phyloP scores from a whole-genome alignment of 2,888 invertebrate genomes.

The Brachylomia viminalis region DNA sequence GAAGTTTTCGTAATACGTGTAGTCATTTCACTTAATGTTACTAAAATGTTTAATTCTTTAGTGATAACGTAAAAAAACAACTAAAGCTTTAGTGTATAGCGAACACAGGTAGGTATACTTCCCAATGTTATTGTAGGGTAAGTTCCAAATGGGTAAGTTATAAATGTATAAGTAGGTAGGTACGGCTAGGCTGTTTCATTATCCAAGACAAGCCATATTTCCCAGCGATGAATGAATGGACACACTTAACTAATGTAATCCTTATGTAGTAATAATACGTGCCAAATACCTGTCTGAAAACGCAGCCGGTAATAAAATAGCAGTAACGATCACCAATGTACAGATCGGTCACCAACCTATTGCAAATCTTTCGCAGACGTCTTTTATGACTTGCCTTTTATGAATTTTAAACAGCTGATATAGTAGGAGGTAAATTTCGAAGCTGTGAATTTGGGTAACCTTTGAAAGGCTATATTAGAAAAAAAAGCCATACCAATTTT shows the following conservation, averaged over 20 bases:
- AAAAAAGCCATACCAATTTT: neutral
- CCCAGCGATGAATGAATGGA: neutral
- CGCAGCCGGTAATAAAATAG: slow-evolving; percentile 12
- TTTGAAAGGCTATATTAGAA: neutral
- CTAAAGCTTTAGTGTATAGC: neutral
- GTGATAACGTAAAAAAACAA: neutral
- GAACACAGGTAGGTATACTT: neutral
- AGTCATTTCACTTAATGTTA: slow-evolving; percentile 19
- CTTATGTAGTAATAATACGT: neutral
- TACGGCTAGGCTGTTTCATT: neutral
- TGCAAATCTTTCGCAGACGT: slow-evolving; percentile 2
- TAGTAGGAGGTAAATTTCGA: neutral
- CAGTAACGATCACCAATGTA: slow-evolving; percentile 1
- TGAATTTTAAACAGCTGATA: neutral
- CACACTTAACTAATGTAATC: neutral
- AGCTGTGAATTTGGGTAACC: neutral
- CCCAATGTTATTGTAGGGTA: neutral
- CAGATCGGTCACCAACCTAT: slow-evolving; percentile 7
- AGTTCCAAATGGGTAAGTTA: neutral
- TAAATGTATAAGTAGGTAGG: neutral
- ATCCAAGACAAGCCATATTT: neutral
- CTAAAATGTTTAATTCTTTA: slow-evolving; percentile 9
- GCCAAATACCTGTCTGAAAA: neutral
- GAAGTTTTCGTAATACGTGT: slow-evolving; percentile 51
- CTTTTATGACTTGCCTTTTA: neutral